Evolutionary conservation across 2,797 vertebrate genomes (phyloP).

Genomic region (Synanceia verrucosa): DNA sequence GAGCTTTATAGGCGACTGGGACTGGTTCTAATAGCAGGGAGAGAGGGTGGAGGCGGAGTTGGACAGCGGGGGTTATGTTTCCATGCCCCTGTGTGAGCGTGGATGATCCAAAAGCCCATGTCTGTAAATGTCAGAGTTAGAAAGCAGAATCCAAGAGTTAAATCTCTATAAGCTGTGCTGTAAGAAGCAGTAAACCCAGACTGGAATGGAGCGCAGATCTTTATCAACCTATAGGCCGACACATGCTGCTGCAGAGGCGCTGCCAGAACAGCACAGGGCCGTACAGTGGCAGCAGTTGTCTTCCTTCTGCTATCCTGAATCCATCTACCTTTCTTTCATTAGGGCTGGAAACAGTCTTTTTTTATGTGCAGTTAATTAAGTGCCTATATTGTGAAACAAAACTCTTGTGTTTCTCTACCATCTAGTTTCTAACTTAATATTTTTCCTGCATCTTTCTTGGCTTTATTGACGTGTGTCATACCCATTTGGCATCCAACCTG

Average conservation of each 20-base stretch:
- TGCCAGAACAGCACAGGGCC: conserved; percentile 12
- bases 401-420: conserved; percentile 2
- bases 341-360: background rate
- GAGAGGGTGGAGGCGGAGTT: conserved; percentile 13
- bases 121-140: conserved; percentile 62
- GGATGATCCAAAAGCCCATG: conserved; percentile 53
- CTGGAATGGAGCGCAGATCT: conserved; percentile 54
- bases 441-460: background rate
- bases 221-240: conserved; percentile 39
- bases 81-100: conserved; percentile 51
- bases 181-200: conserved; percentile 36
- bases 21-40: conserved; percentile 42
- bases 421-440: conserved; percentile 3
- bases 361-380: conserved; percentile 6
- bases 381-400: conserved; percentile 15
- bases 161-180: conserved; percentile 40
- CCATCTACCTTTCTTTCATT: conserved; percentile 34
- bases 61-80: conserved; percentile 57
- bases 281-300: conserved; percentile 31
- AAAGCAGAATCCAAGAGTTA: conserved; percentile 49
- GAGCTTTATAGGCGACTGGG: conserved; percentile 44
- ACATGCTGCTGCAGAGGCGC: conserved; percentile 7
- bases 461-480: conserved; percentile 5
- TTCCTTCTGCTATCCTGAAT: background rate
- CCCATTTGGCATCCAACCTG: conserved; percentile 7